These are phyloP conservation scores for Epinephelus malabaricus DNA, from an alignment of 2,797 vertebrate genomes.

Conservation along the genomic window DNA sequence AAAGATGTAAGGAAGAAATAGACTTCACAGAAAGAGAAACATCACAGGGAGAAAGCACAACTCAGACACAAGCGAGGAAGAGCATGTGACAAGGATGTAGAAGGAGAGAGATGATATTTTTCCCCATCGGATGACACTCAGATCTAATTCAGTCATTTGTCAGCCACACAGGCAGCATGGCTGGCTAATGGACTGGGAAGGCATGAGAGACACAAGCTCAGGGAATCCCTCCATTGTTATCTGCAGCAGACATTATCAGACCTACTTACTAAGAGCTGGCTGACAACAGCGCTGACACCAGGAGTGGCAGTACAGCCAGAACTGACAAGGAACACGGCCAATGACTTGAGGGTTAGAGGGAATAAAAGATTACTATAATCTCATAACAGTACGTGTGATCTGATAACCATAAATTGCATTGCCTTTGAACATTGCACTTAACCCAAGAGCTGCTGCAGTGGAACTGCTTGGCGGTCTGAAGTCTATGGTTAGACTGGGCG, in stretches of 20 bases:
- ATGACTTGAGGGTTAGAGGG: slow-evolving; percentile 34
- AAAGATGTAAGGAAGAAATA: slow-evolving; percentile 24
- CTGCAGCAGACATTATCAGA: slow-evolving; percentile 72
- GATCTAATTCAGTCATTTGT: slow-evolving; percentile 73
- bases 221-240: slow-evolving; percentile 72
- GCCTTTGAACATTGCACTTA: slow-evolving; percentile 32
- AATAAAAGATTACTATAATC: slow-evolving; percentile 59
- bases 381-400: slow-evolving; percentile 35
- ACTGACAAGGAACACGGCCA: slow-evolving; percentile 45
- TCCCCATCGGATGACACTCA: slow-evolving; percentile 48
- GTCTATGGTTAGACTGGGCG: background rate
- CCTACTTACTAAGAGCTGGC: slow-evolving; percentile 62
- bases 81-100: slow-evolving; percentile 56
- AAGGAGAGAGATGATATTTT: slow-evolving; percentile 39
- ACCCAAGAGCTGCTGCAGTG: background rate
- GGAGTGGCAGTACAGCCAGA: slow-evolving; percentile 27
- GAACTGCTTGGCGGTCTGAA: background rate
- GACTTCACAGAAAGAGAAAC: slow-evolving; percentile 47
- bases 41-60: slow-evolving; percentile 40
- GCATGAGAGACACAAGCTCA: slow-evolving; percentile 63
- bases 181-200: slow-evolving; percentile 74
- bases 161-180: slow-evolving; percentile 57
- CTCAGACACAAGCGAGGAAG: slow-evolving; percentile 40
- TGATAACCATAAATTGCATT: slow-evolving; percentile 50
- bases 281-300: slow-evolving; percentile 58